These are phyloP conservation scores for Dynastes tityus DNA, from an alignment of 2,888 invertebrate species.

Conservation along the genomic window DNA sequence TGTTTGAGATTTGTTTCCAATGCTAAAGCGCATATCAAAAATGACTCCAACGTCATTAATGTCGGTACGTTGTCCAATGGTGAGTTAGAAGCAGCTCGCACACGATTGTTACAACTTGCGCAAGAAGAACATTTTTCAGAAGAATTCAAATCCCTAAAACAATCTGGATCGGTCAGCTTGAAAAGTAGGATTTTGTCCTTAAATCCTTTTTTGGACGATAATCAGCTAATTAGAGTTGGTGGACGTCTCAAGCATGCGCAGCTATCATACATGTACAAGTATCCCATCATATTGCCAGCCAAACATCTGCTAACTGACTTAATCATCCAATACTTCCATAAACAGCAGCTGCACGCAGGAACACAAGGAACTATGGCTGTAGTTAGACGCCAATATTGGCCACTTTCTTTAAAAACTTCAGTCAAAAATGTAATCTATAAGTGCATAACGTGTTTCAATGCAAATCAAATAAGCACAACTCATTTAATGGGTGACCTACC, in stretches of 20 bases:
- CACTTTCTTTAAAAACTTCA: neutral
- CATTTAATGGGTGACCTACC: conserved; percentile 26
- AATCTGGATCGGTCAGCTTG: neutral
- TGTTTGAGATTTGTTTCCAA: conserved; percentile 2
- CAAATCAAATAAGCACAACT: neutral
- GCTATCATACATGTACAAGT: conserved; percentile 1
- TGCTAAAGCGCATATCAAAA: neutral
- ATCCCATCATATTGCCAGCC: neutral
- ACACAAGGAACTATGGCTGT: conserved; percentile 8
- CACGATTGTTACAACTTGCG: neutral
- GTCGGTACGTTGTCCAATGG: neutral
- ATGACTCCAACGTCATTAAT: neutral
- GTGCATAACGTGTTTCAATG: conserved; percentile 6
- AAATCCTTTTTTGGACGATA: conserved; percentile 15
- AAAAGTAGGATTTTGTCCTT: neutral
- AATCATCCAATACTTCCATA: conserved; percentile 4
- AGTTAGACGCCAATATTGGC: conserved; percentile 12
- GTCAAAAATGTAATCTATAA: neutral
- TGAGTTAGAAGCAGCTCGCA: neutral
- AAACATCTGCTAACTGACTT: neutral
- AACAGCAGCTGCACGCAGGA: conserved; percentile 27
- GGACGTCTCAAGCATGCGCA: conserved; percentile 3
- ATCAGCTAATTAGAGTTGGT: conserved; percentile 9
- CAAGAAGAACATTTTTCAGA: conserved; percentile 2
- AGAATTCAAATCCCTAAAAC: neutral